phyloP scores from a whole-genome alignment of 2,888 invertebrate genomes.

The Empis livida region DNA sequence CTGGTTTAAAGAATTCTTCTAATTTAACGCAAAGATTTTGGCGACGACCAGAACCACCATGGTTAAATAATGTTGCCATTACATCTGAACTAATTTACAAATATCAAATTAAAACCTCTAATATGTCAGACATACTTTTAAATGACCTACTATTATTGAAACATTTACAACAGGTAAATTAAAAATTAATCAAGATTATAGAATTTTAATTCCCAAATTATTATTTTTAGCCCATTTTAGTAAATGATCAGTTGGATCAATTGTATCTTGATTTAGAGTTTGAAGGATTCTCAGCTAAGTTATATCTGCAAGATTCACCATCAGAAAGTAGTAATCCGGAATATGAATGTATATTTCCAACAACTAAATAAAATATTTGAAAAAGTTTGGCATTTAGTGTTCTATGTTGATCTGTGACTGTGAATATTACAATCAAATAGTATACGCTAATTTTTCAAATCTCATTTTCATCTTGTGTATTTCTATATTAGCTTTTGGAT shows the following conservation, averaged over 20 bases:
- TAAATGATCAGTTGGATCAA: slow-evolving; percentile 50
- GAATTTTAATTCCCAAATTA: background rate
- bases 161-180: slow-evolving; percentile 36
- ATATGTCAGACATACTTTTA: slow-evolving; percentile 43
- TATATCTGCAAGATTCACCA: slow-evolving; percentile 40
- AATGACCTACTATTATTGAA: slow-evolving; percentile 43
- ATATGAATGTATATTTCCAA: slow-evolving; percentile 8
- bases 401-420: too few relatives aligned
- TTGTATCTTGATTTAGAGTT: slow-evolving; percentile 46
- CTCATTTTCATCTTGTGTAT: too few relatives aligned
- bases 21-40: slow-evolving; percentile 3
- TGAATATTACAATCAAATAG: too few relatives aligned
- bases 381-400: too few relatives aligned
- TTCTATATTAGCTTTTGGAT: too few relatives aligned
- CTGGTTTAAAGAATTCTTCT: slow-evolving; percentile 1
- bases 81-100: slow-evolving; percentile 46
- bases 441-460: too few relatives aligned
- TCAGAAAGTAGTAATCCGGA: slow-evolving; percentile 36
- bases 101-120: slow-evolving; percentile 43
- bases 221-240: slow-evolving; percentile 39
- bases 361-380: too few relatives aligned
- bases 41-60: slow-evolving; percentile 39
- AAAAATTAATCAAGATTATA: background rate
- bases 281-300: slow-evolving; percentile 38
- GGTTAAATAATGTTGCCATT: slow-evolving; percentile 44